phyloP scores from a whole-genome alignment of 2,113 vertebrate genomes.

The Notothenia rossii region DNA sequence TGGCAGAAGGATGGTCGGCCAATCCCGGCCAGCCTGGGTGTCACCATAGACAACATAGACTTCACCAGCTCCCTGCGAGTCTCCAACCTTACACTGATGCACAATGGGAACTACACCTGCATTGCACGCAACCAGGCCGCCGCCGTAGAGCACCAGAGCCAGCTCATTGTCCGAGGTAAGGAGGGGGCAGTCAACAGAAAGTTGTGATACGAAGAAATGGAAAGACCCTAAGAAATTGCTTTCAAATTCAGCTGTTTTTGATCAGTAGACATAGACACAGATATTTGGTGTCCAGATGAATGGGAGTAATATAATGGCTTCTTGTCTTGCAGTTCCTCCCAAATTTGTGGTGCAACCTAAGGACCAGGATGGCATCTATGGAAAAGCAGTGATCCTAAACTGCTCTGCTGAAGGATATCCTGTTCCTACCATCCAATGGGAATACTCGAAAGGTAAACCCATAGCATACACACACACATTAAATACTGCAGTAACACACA shows the following conservation, averaged over 20 bases:
- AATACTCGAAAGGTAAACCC: constrained; percentile 95
- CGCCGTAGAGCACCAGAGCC: constrained; percentile 95
- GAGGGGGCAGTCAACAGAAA: not conserved
- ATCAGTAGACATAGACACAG: not conserved
- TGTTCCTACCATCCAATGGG: constrained; percentile 98
- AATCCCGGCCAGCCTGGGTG: constrained; percentile 94
- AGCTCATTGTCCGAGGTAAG: constrained; percentile 95
- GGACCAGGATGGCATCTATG: constrained; percentile 97
- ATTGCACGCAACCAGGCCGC: constrained; percentile 96
- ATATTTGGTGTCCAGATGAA: not conserved
- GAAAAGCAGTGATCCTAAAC: constrained; percentile 96
- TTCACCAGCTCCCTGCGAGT: constrained; percentile 97
- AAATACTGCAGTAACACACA: not conserved
- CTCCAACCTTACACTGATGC: constrained; percentile 96
- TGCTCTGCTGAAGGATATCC: constrained; percentile 98
- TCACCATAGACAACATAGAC: constrained; percentile 98
- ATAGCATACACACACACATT: not conserved
- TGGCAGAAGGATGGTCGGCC: constrained; percentile 98
- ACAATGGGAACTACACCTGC: constrained; percentile 98
- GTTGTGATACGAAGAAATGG: too few relatives aligned
- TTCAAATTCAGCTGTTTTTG: not conserved
- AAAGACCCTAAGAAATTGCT: not conserved
- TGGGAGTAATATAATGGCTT: not conserved
- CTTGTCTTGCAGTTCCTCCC: constrained; percentile 90
- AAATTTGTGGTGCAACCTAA: constrained; percentile 97